phyloP scores from a whole-genome alignment of 2,113 vertebrate genomes.

The Gadus chalcogrammus region DNA sequence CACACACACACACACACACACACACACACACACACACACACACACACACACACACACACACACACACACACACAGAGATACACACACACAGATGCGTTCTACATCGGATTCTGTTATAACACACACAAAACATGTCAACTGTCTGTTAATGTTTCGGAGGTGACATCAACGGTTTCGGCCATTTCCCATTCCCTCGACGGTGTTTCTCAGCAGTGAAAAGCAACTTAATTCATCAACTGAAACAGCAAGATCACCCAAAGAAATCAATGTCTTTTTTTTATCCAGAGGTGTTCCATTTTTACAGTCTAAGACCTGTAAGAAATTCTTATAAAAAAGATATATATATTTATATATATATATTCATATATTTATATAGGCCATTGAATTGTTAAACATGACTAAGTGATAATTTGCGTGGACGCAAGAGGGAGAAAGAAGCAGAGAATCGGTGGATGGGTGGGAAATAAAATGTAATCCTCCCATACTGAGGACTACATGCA shows the following conservation, averaged over 20 bases:
- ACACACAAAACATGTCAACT: conserved; percentile 31
- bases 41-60: conserved; percentile 21
- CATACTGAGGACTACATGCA: conserved; percentile 36
- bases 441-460: conserved; percentile 55
- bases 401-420: conserved; percentile 59
- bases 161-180: neutral
- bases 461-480: conserved; percentile 61
- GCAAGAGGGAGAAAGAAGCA: conserved; percentile 59
- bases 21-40: conserved; percentile 7
- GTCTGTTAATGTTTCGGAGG: conserved; percentile 13
- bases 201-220: conserved; percentile 50
- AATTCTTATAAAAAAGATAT: conserved; percentile 68
- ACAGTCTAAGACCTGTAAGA: conserved; percentile 68
- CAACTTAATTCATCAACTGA: conserved; percentile 24
- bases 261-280: conserved; percentile 39
- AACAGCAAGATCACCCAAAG: conserved; percentile 51
- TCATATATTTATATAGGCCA: conserved; percentile 63
- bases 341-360: conserved; percentile 39
- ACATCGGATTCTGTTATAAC: conserved; percentile 36
- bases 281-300: conserved; percentile 56
- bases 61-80: conserved; percentile 13
- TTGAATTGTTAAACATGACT: conserved; percentile 63
- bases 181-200: conserved; percentile 26
- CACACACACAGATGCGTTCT: conserved; percentile 44
- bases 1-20: conserved; percentile 21